Conservation (phyloP, 2,113 vertebrate genomes). For the Willisornis vidua region DNA sequence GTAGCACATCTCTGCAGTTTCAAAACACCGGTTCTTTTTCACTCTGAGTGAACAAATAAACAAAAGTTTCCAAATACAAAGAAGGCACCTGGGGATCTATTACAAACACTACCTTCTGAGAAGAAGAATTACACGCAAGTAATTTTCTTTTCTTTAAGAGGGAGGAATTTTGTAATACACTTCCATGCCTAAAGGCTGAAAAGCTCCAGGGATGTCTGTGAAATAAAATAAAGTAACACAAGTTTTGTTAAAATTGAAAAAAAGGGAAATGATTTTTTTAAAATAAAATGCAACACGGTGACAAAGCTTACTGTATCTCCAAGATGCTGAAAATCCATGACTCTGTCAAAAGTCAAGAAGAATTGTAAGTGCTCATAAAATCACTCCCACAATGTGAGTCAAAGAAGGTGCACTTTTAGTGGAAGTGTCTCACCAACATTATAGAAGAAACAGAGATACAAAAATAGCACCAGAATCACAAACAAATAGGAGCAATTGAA, state of each 20-base stretch:
- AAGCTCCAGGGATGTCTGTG: constrained; percentile 47
- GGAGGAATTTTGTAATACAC: constrained; percentile 38
- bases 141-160: constrained; percentile 56
- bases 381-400: neutral
- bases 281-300: neutral
- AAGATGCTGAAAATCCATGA: neutral
- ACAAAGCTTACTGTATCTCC: neutral
- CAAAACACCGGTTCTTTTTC: neutral
- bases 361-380: neutral
- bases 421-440: neutral
- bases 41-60: neutral
- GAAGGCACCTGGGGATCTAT: neutral
- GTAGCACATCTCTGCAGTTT: neutral
- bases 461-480: neutral
- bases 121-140: constrained; percentile 39
- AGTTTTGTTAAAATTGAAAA: constrained; percentile 19
- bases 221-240: constrained; percentile 50
- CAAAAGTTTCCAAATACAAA: constrained; percentile 1
- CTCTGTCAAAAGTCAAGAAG: neutral
- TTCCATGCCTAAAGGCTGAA: constrained; percentile 52
- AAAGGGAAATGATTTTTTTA: neutral
- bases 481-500: neutral
- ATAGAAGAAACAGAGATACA: neutral
- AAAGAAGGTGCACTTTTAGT: neutral
- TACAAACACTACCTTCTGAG: constrained; percentile 37